Evolutionary conservation across 2,888 invertebrate genomes (phyloP), one percentile per base, ranked within the genome.

Genomic region (Rutpela maculata): DNA sequence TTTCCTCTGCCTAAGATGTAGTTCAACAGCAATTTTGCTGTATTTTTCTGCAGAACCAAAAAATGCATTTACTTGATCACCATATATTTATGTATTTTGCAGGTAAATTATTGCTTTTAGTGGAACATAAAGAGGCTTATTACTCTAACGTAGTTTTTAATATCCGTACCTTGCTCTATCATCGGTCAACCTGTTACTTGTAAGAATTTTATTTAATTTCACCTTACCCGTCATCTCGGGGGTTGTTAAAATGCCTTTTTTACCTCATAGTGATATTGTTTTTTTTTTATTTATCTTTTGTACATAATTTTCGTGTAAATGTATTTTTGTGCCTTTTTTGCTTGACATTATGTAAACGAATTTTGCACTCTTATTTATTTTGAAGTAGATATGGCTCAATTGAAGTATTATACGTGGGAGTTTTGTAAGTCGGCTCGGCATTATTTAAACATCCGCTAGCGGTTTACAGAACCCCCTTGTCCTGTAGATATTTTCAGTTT

Each of bases 211-310:
- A 43, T 26, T 50, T 74, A 17, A 60, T 55, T 62, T 43, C 7
- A 17, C 59, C 67, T 59, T 19, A 11, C 43, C 59, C 1, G 35
- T 59, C 1, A 15, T 43, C 50, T 17, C n/a, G n/a, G 4, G 59
- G 59, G 19, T 22, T 59, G 15, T 78, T 73, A 75, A 75, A 75
- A 75, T 79, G 77, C 75, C 74, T 75, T 77, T 75, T 35, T 68
- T 76, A 78, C 63, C 68, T 77, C 62, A 75, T 78, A 78, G 78
- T 78, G 79, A 78, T 79, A 73, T 79, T 78, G 69, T 78, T 78
- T 76, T 68, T 70, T 70, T 81, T 78, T 79, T 22, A 80, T 78
- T 81, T 78, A 80, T 80, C 76, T 81, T 77, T 76, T 82, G 82
- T 82, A 80, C 56, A 80, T 82, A 79, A 66, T 74, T 76, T 80